These are phyloP conservation scores for Erithacus rubecula DNA, from an alignment of 2,797 vertebrate species.

Conservation along the genomic window DNA sequence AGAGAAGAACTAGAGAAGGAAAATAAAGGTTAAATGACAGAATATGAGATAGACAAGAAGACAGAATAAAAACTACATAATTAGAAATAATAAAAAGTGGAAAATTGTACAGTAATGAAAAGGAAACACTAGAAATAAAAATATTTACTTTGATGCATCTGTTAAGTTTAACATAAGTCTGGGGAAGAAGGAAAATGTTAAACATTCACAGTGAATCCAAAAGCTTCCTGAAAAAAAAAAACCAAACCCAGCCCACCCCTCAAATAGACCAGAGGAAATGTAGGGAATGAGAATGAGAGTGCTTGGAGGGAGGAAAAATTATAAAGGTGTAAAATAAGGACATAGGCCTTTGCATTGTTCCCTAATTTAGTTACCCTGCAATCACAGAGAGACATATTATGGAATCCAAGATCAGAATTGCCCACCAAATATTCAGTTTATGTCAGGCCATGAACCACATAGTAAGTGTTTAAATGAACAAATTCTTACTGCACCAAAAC, in stretches of 20 bases:
- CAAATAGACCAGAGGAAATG: neutral
- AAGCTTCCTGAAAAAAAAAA: neutral
- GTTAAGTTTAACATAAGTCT: neutral
- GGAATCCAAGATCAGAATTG: neutral
- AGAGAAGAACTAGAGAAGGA: neutral
- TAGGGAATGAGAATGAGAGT: neutral
- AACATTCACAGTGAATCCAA: neutral
- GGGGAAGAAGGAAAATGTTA: neutral
- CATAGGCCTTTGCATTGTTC: neutral
- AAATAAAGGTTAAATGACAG: neutral
- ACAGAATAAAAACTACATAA: neutral
- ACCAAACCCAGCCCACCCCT: rapidly evolving
- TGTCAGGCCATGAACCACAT: neutral
- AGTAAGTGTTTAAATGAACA: neutral
- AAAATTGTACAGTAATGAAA: neutral
- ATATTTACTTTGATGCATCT: neutral
- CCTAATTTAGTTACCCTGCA: neutral
- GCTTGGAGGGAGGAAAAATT: neutral
- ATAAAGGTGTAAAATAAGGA: neutral
- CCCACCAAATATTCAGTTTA: neutral
- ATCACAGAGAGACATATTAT: neutral
- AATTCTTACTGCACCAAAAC: neutral
- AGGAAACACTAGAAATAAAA: neutral
- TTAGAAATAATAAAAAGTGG: neutral
- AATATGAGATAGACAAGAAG: neutral